Evolutionary conservation across 2,797 vertebrate species (phyloP).

Genomic region (Ispidina lecontei): DNA sequence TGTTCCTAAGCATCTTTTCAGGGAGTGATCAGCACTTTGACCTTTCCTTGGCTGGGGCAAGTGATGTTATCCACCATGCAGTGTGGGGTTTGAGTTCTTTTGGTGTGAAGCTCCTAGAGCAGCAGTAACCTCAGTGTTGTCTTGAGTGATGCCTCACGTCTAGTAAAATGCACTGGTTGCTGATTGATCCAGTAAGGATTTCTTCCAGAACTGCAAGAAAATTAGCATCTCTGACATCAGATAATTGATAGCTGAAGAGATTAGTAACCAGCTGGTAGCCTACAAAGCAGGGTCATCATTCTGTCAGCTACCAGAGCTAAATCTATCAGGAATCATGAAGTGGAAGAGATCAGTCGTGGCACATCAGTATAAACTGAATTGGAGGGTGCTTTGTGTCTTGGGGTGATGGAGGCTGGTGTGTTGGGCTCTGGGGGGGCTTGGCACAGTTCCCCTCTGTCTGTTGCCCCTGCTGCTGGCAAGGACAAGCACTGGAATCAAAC

Average conservation of each 20-base stretch:
- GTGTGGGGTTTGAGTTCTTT: background rate
- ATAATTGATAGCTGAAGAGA: background rate
- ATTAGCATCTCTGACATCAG: background rate
- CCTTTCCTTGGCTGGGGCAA: background rate
- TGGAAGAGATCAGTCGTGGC: background rate
- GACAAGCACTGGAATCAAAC: background rate
- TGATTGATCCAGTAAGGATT: background rate
- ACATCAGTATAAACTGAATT: background rate
- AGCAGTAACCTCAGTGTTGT: accelerated
- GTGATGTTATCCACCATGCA: background rate
- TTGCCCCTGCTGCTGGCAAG: background rate
- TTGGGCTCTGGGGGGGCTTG: background rate
- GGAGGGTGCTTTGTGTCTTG: background rate
- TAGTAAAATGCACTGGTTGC: background rate
- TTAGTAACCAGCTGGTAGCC: background rate
- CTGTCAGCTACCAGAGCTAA: background rate
- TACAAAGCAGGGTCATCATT: background rate
- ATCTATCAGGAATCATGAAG: background rate
- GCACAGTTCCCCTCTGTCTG: background rate
- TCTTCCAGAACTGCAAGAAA: background rate
- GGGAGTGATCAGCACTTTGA: background rate
- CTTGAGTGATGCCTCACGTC: background rate
- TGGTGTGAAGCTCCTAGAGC: background rate
- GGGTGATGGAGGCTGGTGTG: background rate
- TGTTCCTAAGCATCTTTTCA: background rate